phyloP scores from a whole-genome alignment of 2,113 vertebrate species.

The Vulpes ferrilata region DNA sequence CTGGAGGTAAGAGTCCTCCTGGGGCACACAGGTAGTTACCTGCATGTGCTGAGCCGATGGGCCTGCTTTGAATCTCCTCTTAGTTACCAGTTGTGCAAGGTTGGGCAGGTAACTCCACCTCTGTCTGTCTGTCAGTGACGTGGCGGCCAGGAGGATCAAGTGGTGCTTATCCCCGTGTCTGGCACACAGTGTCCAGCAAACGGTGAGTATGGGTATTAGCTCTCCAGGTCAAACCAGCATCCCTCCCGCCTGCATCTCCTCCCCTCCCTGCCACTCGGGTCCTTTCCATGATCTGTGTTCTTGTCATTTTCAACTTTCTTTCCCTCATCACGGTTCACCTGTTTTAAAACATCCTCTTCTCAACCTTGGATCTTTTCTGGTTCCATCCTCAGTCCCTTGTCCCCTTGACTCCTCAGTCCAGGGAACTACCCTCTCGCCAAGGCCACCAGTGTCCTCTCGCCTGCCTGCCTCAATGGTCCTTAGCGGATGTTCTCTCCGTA shows the following conservation, averaged over 20 bases:
- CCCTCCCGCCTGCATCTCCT: not conserved
- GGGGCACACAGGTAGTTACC: not conserved
- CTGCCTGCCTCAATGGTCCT: not conserved
- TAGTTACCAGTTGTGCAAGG: not conserved
- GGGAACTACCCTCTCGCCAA: not conserved
- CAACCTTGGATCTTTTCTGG: not conserved
- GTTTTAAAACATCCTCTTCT: conserved; percentile 27
- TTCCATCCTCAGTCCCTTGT: not conserved
- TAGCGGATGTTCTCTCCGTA: not conserved
- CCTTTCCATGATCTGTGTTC: not conserved
- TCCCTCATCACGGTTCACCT: not conserved
- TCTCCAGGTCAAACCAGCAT: no score
- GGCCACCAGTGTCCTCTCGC: not conserved
- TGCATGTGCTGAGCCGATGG: not conserved
- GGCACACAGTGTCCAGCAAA: not conserved
- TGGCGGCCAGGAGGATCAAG: not conserved
- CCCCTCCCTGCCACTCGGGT: not conserved
- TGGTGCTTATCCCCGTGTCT: not conserved
- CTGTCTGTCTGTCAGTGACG: not conserved
- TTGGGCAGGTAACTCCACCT: not conserved
- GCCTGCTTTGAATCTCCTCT: not conserved
- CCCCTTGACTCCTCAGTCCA: not conserved
- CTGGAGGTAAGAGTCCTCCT: not conserved
- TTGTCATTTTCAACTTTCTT: not conserved
- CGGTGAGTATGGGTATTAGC: rapidly evolving